Conservation (phyloP, 2,113 vertebrate species). For the Cacatua alba region DNA sequence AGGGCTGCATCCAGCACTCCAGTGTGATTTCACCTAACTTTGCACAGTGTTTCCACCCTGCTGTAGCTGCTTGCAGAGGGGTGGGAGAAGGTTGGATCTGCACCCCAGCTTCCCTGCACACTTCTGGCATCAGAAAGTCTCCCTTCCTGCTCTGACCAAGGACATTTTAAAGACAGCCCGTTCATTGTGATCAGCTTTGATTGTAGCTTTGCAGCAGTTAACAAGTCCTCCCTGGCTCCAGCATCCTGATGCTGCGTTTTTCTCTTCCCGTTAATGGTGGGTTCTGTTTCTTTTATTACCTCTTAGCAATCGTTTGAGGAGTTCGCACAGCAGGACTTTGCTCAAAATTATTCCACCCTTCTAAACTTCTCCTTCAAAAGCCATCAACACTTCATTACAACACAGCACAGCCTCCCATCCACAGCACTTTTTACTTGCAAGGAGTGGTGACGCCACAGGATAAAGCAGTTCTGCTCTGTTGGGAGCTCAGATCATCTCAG, state of each 20-base stretch:
- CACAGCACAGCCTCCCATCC: neutral
- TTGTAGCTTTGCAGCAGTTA: neutral
- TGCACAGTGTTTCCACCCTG: neutral
- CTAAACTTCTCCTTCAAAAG: neutral
- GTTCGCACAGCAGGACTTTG: slow-evolving; percentile 9
- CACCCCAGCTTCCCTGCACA: neutral
- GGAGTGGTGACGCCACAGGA: neutral
- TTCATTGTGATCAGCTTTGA: neutral
- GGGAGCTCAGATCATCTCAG: neutral
- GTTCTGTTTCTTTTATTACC: slow-evolving; percentile 40
- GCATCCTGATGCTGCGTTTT: neutral
- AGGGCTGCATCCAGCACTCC: neutral
- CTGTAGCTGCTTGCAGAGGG: neutral
- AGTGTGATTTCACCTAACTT: neutral
- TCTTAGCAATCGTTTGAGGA: neutral
- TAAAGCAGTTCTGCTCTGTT: neutral
- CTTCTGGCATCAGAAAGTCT: neutral
- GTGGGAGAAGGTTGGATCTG: neutral
- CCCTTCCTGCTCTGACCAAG: neutral
- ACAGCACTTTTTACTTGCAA: neutral
- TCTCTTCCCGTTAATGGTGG: neutral
- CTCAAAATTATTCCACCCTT: neutral
- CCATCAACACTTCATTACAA: neutral
- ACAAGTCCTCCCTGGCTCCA: neutral
- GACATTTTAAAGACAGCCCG: neutral